phyloP scores from a whole-genome alignment of 2,888 invertebrate species.

The Lithophane socia region DNA sequence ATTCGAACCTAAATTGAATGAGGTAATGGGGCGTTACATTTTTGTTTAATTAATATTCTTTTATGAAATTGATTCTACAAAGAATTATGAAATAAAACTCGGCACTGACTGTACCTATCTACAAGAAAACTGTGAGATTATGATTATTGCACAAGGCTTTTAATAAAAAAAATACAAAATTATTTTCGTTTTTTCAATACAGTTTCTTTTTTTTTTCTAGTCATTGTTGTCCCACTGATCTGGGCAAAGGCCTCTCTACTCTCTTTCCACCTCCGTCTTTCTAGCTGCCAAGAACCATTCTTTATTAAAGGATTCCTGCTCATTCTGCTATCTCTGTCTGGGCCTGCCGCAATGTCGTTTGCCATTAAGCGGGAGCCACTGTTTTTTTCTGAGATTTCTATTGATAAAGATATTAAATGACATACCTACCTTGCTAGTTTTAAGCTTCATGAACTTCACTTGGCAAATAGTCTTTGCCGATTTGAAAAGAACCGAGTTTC shows the following conservation, averaged over 20 bases:
- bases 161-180: too few species aligned
- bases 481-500: not conserved
- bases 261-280: too few species aligned
- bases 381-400: not conserved
- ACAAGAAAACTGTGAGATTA: not conserved
- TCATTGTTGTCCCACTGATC: too few species aligned
- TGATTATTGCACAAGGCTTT: not conserved
- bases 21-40: not conserved
- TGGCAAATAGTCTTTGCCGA: not conserved
- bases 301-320: too few species aligned
- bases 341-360: too few species aligned
- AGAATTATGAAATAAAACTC: not conserved
- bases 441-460: not conserved
- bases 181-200: too few species aligned
- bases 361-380: too few species aligned
- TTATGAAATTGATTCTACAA: not conserved
- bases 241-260: too few species aligned
- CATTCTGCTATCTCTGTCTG: too few species aligned
- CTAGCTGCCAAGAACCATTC: too few species aligned
- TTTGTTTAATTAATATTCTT: constrained; percentile 24
- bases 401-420: not conserved
- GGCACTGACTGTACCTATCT: not conserved
- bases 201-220: too few species aligned
- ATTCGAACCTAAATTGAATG: not conserved
- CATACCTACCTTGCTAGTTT: not conserved